Base-by-base conservation (phyloP, 2,888 invertebrate genomes). In the Plagodis pulveraria region DNA sequence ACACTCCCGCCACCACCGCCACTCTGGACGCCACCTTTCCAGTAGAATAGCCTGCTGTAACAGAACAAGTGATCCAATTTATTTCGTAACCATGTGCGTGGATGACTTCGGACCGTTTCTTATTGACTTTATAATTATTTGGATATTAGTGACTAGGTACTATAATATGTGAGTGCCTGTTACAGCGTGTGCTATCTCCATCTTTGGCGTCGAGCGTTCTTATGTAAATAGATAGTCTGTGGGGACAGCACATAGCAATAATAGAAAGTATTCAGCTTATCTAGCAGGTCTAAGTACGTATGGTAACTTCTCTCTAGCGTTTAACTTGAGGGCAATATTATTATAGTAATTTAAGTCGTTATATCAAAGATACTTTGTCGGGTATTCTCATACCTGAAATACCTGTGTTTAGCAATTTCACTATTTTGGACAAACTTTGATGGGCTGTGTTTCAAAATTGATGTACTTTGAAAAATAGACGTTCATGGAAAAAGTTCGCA, bases 1-100 rank as follows among this genome's bases (percentile, higher is more conserved):
- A 72, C 77, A 76, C 80, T 81, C 72, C 83, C 85, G 63, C 85
- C 82, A 6, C 85, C 84, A 59, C 87, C 87, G 35, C 86, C 89
- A 57, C 81, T 86, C 49, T 90, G 89, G 91, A 77, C 81, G 59
- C 86, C 81, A 67, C 80, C 82, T 57, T 88, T 81, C 65, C 70
- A 84, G 66, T 88, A 82, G 53, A 58, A 43, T 43, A 53, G 46
- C 12, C 36, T 33, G 11, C n/a, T 32, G 8, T 34, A 35, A 34
- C 32, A 41, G n/a, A 9, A 33, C 40, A 32, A 35, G 22, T 6
- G 11, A 11, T 35, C 10, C 10, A 10, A 45, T 34, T 35, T 32
- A 45, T 22, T 22, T 34, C 46, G 46, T 40, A 40, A 32, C 9
- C n/a, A 38, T 33, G 11, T 22, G 45, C 10, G 49, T 38, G 32